Conservation (phyloP, 2,113 vertebrate species). For the Tetrao urogallus region DNA sequence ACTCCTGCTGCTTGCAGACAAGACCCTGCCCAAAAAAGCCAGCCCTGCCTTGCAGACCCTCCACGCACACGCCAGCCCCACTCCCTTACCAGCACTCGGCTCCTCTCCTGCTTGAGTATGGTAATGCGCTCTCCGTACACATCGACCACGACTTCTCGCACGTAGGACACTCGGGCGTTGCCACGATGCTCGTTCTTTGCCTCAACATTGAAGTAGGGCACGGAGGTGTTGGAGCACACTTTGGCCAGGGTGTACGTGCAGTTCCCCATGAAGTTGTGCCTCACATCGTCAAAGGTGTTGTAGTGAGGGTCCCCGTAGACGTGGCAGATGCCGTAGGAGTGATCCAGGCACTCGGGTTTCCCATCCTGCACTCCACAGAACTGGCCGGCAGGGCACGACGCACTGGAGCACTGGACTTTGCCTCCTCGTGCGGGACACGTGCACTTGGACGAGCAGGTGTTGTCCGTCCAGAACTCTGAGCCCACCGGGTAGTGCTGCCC, state of each 20-base stretch:
- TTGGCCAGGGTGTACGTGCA: slow-evolving; percentile 83
- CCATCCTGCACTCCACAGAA: slow-evolving; percentile 70
- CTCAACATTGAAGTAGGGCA: slow-evolving; percentile 82
- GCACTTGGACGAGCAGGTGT: slow-evolving; percentile 76
- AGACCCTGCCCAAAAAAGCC: neutral
- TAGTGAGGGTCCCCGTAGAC: slow-evolving; percentile 74
- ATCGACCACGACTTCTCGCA: slow-evolving; percentile 77
- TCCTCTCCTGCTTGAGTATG: slow-evolving; percentile 64
- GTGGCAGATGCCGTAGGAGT: slow-evolving; percentile 70
- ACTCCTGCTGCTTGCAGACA: accelerated
- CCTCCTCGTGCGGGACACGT: slow-evolving; percentile 70
- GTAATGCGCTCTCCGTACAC: slow-evolving; percentile 65
- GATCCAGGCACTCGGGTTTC: neutral
- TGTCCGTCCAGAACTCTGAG: slow-evolving; percentile 78
- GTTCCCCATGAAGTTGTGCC: slow-evolving; percentile 75
- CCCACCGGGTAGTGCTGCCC: slow-evolving; percentile 64
- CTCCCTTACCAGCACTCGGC: slow-evolving; percentile 79
- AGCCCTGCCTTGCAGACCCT: accelerated
- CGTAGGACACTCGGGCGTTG: slow-evolving; percentile 62
- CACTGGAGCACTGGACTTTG: slow-evolving; percentile 74
- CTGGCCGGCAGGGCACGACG: slow-evolving; percentile 68
- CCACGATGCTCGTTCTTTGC: slow-evolving; percentile 77
- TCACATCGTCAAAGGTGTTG: slow-evolving; percentile 80
- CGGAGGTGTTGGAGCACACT: slow-evolving; percentile 71
- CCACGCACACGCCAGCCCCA: accelerated